Evolutionary conservation across 2,888 invertebrate species (phyloP).

Genomic region (Latrodectus hesperus): DNA sequence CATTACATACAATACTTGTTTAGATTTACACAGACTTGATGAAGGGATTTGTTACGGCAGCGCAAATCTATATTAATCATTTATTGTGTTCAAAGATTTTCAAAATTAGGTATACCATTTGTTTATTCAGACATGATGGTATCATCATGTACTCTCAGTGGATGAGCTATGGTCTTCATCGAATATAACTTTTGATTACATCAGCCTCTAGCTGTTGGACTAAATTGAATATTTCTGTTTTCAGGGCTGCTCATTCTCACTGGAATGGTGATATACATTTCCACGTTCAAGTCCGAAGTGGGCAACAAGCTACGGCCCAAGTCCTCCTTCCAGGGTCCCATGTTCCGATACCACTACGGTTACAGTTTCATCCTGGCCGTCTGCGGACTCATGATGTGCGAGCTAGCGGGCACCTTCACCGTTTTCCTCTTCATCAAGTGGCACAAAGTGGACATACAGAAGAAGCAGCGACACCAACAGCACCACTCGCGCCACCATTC

Average conservation of each 20-base stretch:
- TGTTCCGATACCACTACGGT: conserved; percentile 79
- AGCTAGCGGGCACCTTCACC: conserved; percentile 89
- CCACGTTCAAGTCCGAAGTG: conserved; percentile 91
- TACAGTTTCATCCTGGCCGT: conserved; percentile 91
- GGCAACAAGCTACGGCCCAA: conserved; percentile 89
- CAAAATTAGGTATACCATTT: too few species aligned
- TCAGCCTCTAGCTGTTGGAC: too few species aligned
- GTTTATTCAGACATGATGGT: too few species aligned
- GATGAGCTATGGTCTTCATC: too few species aligned
- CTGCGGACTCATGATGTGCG: conserved; percentile 87
- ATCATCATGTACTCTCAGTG: too few species aligned
- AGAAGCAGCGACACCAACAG: conserved; percentile 62
- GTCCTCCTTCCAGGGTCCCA: conserved; percentile 80
- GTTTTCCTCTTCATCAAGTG: conserved; percentile 90
- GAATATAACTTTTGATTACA: too few species aligned
- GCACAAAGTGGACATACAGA: conserved; percentile 76
- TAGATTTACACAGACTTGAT: too few species aligned
- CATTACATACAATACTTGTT: too few species aligned
- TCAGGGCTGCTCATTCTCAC: conserved; percentile 91
- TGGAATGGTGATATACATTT: conserved; percentile 94
- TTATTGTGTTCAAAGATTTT: too few species aligned
- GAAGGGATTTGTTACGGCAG: too few species aligned
- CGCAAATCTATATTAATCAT: too few species aligned
- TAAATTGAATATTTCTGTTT: conserved; percentile 72
- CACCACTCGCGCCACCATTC: conserved; percentile 39